Evolutionary conservation across 2,113 vertebrate genomes (phyloP).

Genomic region (Bubalus kerabau): DNA sequence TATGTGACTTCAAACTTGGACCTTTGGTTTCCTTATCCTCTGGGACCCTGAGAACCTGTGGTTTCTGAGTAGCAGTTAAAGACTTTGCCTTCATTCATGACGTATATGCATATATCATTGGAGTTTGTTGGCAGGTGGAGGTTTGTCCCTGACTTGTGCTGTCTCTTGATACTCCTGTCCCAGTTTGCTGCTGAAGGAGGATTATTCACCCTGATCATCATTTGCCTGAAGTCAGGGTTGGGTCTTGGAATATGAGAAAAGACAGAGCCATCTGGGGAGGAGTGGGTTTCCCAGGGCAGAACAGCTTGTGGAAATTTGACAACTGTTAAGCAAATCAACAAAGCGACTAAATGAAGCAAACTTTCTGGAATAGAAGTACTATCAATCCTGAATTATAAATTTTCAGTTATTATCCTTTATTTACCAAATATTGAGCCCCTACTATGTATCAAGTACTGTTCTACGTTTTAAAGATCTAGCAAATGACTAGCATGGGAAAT

Average conservation of each 20-base stretch:
- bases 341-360: neutral
- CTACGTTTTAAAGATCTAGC: neutral
- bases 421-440: neutral
- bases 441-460: neutral
- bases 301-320: neutral
- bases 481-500: neutral
- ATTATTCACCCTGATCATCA: neutral
- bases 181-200: neutral
- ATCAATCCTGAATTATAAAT: neutral
- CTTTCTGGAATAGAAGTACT: neutral
- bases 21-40: neutral
- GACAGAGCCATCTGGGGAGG: neutral
- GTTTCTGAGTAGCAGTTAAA: neutral
- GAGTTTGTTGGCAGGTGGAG: neutral
- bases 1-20: neutral
- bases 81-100: neutral
- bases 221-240: neutral
- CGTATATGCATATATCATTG: neutral
- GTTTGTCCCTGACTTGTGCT: neutral
- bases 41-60: neutral
- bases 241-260: neutral
- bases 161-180: neutral
- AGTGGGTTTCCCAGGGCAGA: neutral
- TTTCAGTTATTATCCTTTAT: neutral
- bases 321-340: neutral